These are phyloP conservation scores for Dallia pectoralis DNA, from an alignment of 2,797 vertebrate species.

Conservation along the genomic window DNA sequence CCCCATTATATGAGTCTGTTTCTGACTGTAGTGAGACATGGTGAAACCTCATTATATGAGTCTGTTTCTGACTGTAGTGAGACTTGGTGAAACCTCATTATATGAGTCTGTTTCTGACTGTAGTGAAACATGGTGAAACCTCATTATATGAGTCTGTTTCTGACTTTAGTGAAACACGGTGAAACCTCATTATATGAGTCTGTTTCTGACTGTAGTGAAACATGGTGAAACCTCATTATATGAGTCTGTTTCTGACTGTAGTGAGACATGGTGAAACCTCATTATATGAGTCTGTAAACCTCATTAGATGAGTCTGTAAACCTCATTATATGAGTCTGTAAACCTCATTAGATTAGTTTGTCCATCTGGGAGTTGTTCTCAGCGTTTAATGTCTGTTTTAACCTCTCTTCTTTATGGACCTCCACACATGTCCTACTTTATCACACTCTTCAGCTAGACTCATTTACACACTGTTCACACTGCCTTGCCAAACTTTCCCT, in stretches of 20 bases:
- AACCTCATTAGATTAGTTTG: neutral
- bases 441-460: slow-evolving; percentile 70
- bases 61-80: neutral
- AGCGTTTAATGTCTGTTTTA: slow-evolving; percentile 64
- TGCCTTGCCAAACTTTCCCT: slow-evolving; percentile 61
- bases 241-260: slow-evolving; percentile 6
- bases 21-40: neutral
- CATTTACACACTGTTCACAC: slow-evolving; percentile 74
- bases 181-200: neutral
- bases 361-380: slow-evolving; percentile 8
- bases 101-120: slow-evolving; percentile 4
- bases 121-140: neutral
- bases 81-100: neutral
- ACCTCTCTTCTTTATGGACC: slow-evolving; percentile 79
- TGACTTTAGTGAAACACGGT: neutral
- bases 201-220: neutral
- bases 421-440: slow-evolving; percentile 59
- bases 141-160: neutral
- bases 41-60: neutral
- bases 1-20: neutral
- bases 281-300: slow-evolving; percentile 1
- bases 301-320: slow-evolving; percentile 5
- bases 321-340: slow-evolving; percentile 1
- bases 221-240: neutral
- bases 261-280: neutral